phyloP scores from a whole-genome alignment of 2,888 invertebrate genomes.

The Campoplex capitator region DNA sequence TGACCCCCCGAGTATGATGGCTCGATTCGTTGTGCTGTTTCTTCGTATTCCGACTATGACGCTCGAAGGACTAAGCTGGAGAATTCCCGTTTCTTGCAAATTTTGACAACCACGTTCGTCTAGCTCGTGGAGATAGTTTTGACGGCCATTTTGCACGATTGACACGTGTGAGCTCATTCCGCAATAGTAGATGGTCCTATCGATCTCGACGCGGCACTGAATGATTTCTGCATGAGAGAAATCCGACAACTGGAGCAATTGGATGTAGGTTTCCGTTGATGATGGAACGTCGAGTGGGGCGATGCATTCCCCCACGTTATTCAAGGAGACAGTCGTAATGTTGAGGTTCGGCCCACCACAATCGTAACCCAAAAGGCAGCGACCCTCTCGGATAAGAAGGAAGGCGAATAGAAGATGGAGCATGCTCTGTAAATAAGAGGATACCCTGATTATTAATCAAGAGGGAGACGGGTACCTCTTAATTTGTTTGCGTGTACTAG shows the following conservation, averaged over 20 bases:
- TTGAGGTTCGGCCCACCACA: constrained; percentile 44
- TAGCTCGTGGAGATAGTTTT: constrained; percentile 33
- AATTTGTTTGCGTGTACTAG: too few species aligned
- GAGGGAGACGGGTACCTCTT: too few species aligned
- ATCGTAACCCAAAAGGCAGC: constrained; percentile 23
- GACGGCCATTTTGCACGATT: constrained; percentile 20
- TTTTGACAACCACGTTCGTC: neutral
- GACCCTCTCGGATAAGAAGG: neutral
- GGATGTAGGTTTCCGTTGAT: neutral
- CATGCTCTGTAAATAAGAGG: too few species aligned
- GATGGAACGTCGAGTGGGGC: neutral
- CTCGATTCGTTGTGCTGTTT: constrained; percentile 29
- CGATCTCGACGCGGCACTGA: constrained; percentile 46
- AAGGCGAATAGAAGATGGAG: too few species aligned
- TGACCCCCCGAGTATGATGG: constrained; percentile 35
- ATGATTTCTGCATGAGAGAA: constrained; percentile 10
- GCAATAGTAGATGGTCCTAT: constrained; percentile 37
- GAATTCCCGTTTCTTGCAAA: constrained; percentile 29
- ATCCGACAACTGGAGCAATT: constrained; percentile 38
- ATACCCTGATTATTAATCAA: too few species aligned
- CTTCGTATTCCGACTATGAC: neutral
- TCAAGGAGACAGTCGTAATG: constrained; percentile 45
- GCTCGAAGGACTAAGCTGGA: neutral
- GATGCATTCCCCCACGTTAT: constrained; percentile 19
- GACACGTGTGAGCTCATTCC: constrained; percentile 52